Percentiles rank a stretch among this genome's conserved stretches.
phyloP scores from a whole-genome alignment of 2,113 vertebrate species.

The Mastomys natalensis region DNA sequence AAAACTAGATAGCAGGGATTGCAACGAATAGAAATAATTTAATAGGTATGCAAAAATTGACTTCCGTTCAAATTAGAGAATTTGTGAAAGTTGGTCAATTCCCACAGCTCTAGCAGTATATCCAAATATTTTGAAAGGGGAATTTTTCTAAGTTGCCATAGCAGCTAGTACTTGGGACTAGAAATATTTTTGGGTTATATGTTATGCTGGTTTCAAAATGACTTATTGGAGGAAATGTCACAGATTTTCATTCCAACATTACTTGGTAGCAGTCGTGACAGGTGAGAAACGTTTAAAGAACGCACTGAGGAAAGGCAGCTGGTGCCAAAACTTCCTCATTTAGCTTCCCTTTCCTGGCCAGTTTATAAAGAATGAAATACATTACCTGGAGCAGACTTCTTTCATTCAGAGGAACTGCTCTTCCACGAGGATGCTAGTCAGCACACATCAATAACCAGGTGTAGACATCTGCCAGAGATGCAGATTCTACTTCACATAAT shows the following conservation, averaged over 20 bases:
- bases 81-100: conserved; percentile 70
- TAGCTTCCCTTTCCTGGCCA: conserved; percentile 40
- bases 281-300: conserved; percentile 65
- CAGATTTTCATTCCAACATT: conserved; percentile 66
- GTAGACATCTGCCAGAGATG: conserved; percentile 15
- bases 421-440: conserved; percentile 37
- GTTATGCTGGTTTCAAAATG: conserved; percentile 63
- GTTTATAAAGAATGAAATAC: conserved; percentile 56
- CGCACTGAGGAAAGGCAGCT: not conserved
- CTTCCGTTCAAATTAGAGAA: conserved; percentile 41
- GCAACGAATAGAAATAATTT: not conserved
- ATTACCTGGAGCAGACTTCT: conserved; percentile 8
- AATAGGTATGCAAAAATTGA: conserved; percentile 39
- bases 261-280: conserved; percentile 14
- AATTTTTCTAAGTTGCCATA: conserved; percentile 69
- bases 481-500: conserved; percentile 45
- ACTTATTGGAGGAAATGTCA: conserved; percentile 77
- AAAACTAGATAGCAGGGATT: conserved; percentile 53
- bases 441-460: conserved; percentile 61
- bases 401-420: conserved; percentile 41
- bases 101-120: conserved; percentile 53
- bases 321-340: conserved; percentile 38
- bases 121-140: conserved; percentile 77
- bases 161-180: conserved; percentile 67
- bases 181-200: conserved; percentile 75